Base-by-base conservation (phyloP, 2,113 vertebrate genomes). In the Pseudolaguvia tuberculata region DNA sequence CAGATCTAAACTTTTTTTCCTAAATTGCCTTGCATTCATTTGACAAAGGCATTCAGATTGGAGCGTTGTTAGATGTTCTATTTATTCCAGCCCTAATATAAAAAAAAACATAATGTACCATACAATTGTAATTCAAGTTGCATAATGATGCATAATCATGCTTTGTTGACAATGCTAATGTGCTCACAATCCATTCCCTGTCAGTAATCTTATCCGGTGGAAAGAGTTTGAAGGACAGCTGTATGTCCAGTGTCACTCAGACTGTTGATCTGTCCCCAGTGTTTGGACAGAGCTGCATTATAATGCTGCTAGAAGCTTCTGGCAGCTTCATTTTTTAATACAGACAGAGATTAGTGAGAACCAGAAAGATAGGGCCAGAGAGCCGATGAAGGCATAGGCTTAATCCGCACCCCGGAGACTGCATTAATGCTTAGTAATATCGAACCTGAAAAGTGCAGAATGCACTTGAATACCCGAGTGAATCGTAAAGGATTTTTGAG, bases 281-380 rank as follows among this genome's bases (percentile, higher is more conserved):
- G 63, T 73, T 73, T 68, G 55, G 50, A 78, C 48, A 20, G 57
- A 53, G 58, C 72, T 77, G 79, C 81, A n/a, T 78, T 82, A 79
- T 70, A 78, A 78, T 74, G 73, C 63, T 48, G 47, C 25, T 45
- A 11, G 15, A 29, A 63, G 72, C 68, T 76, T 69, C 65, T 47
- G 35, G 52, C 51, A 65, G 53, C 70, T 80, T 78, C 52, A 31
- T 50, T 71, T 31, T 70, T 78, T 77, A 84, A 82, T 80, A 70
- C 55, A 62, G 72, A 45, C 75, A 62, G 53, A 81, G 73, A 79
- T 84, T 81, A 84, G 68, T 48, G 20, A n/a, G 20, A 58, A 20
- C 61, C 50, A 66, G 53, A 51, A 61, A 50, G 63, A 55, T 75
- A 56, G 42, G 55, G 68, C 21, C 48, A 56, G n/a, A 52, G 72